phyloP scores from a whole-genome alignment of 2,888 invertebrate genomes.

The Stomorhina lunata region DNA sequence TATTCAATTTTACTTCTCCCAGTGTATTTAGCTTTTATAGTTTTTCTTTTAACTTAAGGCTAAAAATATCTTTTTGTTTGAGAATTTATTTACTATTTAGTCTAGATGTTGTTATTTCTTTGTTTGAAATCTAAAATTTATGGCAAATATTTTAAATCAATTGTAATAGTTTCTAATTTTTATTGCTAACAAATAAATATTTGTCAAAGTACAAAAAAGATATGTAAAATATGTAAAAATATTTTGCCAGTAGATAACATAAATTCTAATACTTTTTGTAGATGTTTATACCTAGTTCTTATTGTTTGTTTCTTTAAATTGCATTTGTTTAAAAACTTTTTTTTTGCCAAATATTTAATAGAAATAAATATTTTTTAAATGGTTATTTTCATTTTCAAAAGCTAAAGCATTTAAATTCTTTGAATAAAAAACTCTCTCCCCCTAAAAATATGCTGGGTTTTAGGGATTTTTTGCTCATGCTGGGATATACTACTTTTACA shows the following conservation, averaged over 20 bases:
- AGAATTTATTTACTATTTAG: no score
- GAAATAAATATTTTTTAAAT: neutral
- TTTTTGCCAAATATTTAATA: no score
- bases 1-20: no score
- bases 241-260: no score
- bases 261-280: no score
- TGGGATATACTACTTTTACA: neutral
- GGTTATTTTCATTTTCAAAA: neutral
- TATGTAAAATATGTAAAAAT: no score
- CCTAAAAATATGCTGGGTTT: neutral
- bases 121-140: no score
- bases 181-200: conserved; percentile 67
- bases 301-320: conserved; percentile 38
- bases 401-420: neutral
- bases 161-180: conserved; percentile 67
- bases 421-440: neutral
- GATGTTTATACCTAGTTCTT: no score
- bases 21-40: no score
- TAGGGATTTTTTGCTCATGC: neutral
- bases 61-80: neutral
- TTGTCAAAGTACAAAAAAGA: conserved; percentile 52
- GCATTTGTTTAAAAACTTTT: neutral
- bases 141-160: conserved; percentile 20
- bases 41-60: no score
- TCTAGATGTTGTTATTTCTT: no score